A percentile compares a stretch with the other conserved stretches of the same genome.
Evolutionary conservation across 2,888 invertebrate genomes (phyloP).

Genomic region (Eupeodes luniger): DNA sequence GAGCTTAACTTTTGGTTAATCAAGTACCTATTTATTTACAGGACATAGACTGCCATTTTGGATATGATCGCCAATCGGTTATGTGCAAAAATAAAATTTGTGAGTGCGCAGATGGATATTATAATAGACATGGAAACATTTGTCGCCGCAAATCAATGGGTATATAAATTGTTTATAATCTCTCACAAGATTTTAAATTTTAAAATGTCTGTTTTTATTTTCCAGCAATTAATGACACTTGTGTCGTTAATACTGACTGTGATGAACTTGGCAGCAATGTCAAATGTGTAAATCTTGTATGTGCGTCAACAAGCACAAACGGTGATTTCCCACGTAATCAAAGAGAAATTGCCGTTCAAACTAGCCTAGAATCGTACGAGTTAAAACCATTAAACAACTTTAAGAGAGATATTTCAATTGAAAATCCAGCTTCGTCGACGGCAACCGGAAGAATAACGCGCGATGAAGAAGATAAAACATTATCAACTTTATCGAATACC

Average conservation of each 20-base stretch:
- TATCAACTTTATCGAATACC: constrained; percentile 82
- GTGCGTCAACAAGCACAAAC: constrained; percentile 76
- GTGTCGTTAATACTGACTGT: constrained; percentile 83
- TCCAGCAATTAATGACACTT: constrained; percentile 82
- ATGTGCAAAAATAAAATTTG: constrained; percentile 82
- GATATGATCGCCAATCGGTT: constrained; percentile 83
- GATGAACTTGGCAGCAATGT: constrained; percentile 80
- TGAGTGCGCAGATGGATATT: constrained; percentile 83
- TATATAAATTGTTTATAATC: constrained; percentile 76
- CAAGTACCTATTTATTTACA: constrained; percentile 52
- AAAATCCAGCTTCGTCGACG: constrained; percentile 77
- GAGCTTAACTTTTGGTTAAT: too few relatives aligned
- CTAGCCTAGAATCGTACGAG: constrained; percentile 81
- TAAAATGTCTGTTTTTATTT: neutral
- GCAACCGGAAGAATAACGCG: constrained; percentile 78
- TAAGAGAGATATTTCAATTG: constrained; percentile 57
- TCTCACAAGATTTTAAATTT: neutral
- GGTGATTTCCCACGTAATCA: constrained; percentile 64
- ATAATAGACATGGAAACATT: constrained; percentile 83
- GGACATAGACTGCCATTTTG: constrained; percentile 83
- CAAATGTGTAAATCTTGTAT: constrained; percentile 80
- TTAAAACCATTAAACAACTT: constrained; percentile 79
- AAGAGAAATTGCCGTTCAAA: constrained; percentile 82
- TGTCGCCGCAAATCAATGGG: constrained; percentile 84
- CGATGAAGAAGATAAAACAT: constrained; percentile 82